Conservation (phyloP, 2,113 vertebrate species). For the Macrotus californicus region DNA sequence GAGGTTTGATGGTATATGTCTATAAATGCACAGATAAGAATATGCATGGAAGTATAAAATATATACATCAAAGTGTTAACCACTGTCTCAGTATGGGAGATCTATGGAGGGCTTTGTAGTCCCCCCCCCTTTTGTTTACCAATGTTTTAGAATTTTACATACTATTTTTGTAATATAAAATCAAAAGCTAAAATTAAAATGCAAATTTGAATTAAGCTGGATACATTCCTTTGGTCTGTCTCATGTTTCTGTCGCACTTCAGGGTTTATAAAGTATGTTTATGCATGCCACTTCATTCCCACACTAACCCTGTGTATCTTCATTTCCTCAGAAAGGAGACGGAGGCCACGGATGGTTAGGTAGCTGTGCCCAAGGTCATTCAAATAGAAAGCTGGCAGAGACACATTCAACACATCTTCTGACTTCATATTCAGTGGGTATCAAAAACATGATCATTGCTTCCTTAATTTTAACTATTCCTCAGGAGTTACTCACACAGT, state of each 20-base stretch:
- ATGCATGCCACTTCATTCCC: neutral
- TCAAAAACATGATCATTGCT: neutral
- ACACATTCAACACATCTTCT: neutral
- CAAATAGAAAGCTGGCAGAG: constrained; percentile 8
- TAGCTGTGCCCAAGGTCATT: neutral
- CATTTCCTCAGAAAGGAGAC: neutral
- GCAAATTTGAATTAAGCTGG: constrained; percentile 9
- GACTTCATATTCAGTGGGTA: neutral
- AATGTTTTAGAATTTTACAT: constrained; percentile 21
- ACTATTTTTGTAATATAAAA: neutral
- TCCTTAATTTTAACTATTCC: neutral
- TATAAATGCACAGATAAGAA: neutral
- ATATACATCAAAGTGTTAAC: neutral
- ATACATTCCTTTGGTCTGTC: neutral
- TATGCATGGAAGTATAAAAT: neutral
- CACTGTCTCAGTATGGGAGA: neutral
- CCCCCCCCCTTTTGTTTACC: neutral
- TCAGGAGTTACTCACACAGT: neutral
- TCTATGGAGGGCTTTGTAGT: neutral
- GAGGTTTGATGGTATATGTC: neutral
- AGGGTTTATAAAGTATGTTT: neutral
- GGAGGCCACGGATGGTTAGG: neutral
- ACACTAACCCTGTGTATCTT: neutral
- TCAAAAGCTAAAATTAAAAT: neutral
- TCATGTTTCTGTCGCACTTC: neutral